A percentile compares a stretch with the other conserved stretches of the same genome.
Conservation (phyloP, 2,888 invertebrate species). For the Scrobipalpa costella region DNA sequence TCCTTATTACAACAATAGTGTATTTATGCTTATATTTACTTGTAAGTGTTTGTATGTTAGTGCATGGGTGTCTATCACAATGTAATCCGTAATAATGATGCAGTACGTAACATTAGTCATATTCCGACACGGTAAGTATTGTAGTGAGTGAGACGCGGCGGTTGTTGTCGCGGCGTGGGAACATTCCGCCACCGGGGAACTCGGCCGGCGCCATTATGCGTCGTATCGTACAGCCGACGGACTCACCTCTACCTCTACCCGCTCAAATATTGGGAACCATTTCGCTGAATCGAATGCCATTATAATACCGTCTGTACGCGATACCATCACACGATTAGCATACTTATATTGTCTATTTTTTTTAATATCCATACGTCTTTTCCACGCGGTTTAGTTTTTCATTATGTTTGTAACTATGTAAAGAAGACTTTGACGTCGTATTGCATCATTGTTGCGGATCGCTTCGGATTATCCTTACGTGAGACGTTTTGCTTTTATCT, state of each 20-base stretch:
- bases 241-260: constrained; percentile 16
- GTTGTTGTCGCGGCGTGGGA: constrained; percentile 46
- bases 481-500: constrained; percentile 54
- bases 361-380: not conserved
- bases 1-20: not conserved
- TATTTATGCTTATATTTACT: not conserved
- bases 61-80: constrained; percentile 33
- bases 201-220: constrained; percentile 27
- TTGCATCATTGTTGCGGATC: constrained; percentile 42
- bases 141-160: constrained; percentile 33
- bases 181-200: constrained; percentile 35
- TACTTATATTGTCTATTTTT: constrained; percentile 11
- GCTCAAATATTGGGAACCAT: constrained; percentile 27
- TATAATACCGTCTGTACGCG: constrained; percentile 11
- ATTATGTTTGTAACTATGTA: not conserved
- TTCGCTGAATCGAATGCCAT: constrained; percentile 26
- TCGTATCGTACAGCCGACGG: constrained; percentile 1
- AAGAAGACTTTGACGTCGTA: constrained; percentile 22
- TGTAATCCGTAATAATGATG: constrained; percentile 45
- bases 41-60: constrained; percentile 6
- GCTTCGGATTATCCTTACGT: constrained; percentile 33
- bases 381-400: not conserved
- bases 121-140: constrained; percentile 43
- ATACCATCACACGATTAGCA: constrained; percentile 20
- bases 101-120: constrained; percentile 43